Percentiles rank a stretch among this genome's conserved stretches.
Conservation (phyloP, 2,888 invertebrate species). For the Andrena bicolor region DNA sequence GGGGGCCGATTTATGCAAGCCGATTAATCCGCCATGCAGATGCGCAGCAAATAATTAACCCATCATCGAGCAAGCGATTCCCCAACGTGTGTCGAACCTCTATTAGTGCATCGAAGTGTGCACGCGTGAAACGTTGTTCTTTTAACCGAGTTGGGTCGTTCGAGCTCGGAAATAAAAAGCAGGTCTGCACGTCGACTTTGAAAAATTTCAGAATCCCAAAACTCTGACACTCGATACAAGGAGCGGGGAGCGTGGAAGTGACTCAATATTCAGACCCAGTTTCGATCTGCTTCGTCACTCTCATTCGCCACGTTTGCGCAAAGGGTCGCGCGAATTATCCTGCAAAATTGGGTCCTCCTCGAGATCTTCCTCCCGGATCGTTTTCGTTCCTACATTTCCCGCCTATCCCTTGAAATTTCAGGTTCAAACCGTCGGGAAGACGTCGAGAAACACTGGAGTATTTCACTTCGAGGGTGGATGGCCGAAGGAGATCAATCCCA, state of each 20-base stretch:
- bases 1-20: constrained; percentile 19
- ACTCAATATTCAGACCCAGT: not conserved
- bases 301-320: not conserved
- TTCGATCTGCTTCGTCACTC: not conserved
- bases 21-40: constrained; percentile 24
- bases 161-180: no score
- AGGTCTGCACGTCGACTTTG: not conserved
- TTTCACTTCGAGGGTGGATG: constrained; percentile 98
- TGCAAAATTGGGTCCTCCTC: not conserved
- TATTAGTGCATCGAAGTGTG: not conserved
- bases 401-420: constrained; percentile 37
- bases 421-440: constrained; percentile 65
- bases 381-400: not conserved
- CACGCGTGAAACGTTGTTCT: not conserved
- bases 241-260: not conserved
- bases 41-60: constrained; percentile 29
- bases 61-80: constrained; percentile 22
- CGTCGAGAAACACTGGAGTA: constrained; percentile 88
- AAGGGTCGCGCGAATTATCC: not conserved
- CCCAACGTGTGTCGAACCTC: constrained; percentile 11
- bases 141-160: not conserved
- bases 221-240: not conserved
- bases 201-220: not conserved
- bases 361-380: not conserved
- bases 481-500: constrained; percentile 97